Base-by-base conservation (phyloP, 2,888 invertebrate genomes). In the Orthosia gracilis region DNA sequence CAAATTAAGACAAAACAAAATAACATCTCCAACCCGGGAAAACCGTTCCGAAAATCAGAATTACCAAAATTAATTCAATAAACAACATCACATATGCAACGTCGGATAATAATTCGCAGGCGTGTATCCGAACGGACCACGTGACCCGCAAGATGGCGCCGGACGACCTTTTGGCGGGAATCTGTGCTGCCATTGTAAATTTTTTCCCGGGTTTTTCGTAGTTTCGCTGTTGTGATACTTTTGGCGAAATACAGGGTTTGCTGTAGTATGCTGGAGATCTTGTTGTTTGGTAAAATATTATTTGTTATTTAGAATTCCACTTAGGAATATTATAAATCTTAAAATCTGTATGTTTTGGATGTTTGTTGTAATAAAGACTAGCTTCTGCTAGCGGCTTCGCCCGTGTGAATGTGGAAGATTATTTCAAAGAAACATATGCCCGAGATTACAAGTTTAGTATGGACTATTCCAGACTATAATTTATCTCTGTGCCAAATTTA, bases 1-100 rank as follows among this genome's bases (percentile, higher is more conserved):
- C 23, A 72, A 69, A 75, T 61, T 75, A 85, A 85, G 84, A 89
- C 85, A 90, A 85, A 86, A 89, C 87, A 89, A 86, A 87, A 89
- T 87, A 77, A 80, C 85, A 90, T 62, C 65, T 71, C 40, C 21
- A 21, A 26, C 55, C 54, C 64, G 58, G 76, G 58, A 88, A 89
- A 89, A 89, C 82, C 82, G 89, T 88, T 85, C 69, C 76, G 77
- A 88, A 88, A 91, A 92, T 92, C 92, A 92, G 91, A 92, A 93
- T 92, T 91, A 91, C 92, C 94, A 91, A 95, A 95, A 96, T 96
- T 96, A 96, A 96, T 95, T 94, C 94, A 93, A 96, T 96, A 96
- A 96, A 95, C 95, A 95, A 96, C 93, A 94, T 94, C 94, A 94
- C 95, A 95, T 94, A 95, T 95, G 95, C 94, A 94, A 89, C 90